These are phyloP conservation scores for Trachythela sp. DNA, from an alignment of 64 coral and sea anemone genomes.

Conservation along the genomic window DNA sequence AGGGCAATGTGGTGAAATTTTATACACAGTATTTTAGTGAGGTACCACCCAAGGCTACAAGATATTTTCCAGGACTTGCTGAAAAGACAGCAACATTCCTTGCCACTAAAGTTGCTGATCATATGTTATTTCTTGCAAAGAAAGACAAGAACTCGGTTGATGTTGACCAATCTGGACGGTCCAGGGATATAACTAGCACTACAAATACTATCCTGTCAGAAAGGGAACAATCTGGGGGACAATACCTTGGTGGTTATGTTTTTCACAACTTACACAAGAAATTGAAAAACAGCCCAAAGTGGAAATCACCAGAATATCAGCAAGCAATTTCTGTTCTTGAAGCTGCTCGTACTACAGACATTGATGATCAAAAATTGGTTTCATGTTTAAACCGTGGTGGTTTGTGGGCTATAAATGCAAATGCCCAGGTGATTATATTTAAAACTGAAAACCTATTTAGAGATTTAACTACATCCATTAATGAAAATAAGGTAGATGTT, in stretches of 20 bases:
- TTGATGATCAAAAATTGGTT: background rate
- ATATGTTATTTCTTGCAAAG: background rate
- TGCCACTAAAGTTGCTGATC: conserved; percentile 7
- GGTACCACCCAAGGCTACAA: background rate
- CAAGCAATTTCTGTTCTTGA: background rate
- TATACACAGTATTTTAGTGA: conserved; percentile 1
- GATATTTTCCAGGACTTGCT: background rate
- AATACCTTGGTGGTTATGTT: conserved; percentile 13
- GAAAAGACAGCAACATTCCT: background rate
- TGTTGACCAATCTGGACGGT: too few species aligned
- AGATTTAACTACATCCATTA: background rate
- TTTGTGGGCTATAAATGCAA: background rate
- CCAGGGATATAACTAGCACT: background rate
- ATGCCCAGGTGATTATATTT: background rate
- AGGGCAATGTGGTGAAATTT: background rate
- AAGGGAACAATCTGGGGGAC: background rate
- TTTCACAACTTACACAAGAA: background rate
- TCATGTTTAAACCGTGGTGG: background rate
- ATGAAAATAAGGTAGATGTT: background rate
- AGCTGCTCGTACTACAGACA: background rate
- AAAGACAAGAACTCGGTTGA: background rate
- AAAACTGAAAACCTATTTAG: background rate
- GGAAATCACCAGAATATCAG: background rate
- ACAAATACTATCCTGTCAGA: background rate
- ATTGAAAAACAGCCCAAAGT: background rate